These are phyloP conservation scores for Drosophila tripunctata DNA, from an alignment of 2,888 invertebrate species.

Conservation along the genomic window DNA sequence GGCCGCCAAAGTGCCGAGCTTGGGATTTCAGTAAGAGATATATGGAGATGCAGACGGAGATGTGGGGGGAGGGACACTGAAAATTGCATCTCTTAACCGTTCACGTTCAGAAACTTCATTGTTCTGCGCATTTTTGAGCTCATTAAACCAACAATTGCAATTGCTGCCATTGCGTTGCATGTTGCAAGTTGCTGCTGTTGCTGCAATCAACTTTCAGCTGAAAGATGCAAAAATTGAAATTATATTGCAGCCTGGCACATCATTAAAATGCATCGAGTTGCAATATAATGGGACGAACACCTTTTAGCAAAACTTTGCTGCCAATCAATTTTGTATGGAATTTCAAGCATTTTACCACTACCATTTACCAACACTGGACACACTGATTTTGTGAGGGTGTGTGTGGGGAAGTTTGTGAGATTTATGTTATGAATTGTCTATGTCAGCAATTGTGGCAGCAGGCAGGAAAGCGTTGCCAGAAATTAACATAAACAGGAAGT, in stretches of 20 bases:
- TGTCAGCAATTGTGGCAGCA: conserved; percentile 33
- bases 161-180: conserved; percentile 63
- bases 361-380: conserved; percentile 37
- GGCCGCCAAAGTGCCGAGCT: conserved; percentile 15
- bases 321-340: conserved; percentile 48
- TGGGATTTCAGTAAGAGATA: no score
- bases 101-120: conserved; percentile 52
- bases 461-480: conserved; percentile 57
- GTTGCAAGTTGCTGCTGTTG: conserved; percentile 43
- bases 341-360: conserved; percentile 44
- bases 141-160: conserved; percentile 72
- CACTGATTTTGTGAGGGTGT: no score
- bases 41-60: background rate
- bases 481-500: conserved; percentile 81
- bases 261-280: conserved; percentile 73
- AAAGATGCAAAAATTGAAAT: conserved; percentile 75
- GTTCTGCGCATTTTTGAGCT: conserved; percentile 75
- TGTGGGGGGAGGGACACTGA: conserved; percentile 9
- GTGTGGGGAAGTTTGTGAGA: conserved; percentile 11
- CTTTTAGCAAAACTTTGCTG: conserved; percentile 36
- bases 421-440: conserved; percentile 7
- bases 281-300: conserved; percentile 59
- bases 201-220: conserved; percentile 72
- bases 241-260: conserved; percentile 67
- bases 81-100: conserved; percentile 51